Evolutionary conservation across 2,797 vertebrate genomes (phyloP).

Genomic region (Mormyrus hasselquistii): DNA sequence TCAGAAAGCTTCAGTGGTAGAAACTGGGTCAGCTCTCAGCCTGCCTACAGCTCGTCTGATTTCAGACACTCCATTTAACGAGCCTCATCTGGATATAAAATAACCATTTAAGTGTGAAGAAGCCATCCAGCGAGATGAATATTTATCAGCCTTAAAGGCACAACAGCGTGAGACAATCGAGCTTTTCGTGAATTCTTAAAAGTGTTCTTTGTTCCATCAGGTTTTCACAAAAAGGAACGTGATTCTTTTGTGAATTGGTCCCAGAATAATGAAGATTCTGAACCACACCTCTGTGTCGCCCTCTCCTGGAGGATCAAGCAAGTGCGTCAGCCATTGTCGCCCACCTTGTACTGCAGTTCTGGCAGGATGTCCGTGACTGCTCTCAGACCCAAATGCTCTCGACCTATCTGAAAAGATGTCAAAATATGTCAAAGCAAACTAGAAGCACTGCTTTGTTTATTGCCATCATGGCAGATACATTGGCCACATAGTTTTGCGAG

Average conservation of each 20-base stretch:
- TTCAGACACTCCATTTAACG: not conserved
- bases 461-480: not conserved
- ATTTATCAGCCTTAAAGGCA: conserved; percentile 1
- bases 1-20: not conserved
- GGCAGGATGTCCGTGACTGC: conserved; percentile 91
- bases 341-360: conserved; percentile 95
- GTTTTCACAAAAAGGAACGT: not conserved
- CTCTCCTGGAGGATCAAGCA: not conserved
- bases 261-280: not conserved
- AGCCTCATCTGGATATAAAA: conserved; percentile 13
- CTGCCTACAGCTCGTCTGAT: not conserved
- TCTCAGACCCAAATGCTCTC: conserved; percentile 89
- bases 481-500: not conserved
- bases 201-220: not conserved
- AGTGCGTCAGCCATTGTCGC: not conserved
- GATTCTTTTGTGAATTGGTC: not conserved
- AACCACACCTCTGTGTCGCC: not conserved
- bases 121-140: not conserved
- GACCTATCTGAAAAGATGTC: conserved; percentile 73
- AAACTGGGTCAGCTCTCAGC: not conserved
- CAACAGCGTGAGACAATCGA: not conserved
- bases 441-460: not conserved
- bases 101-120: conserved; percentile 8
- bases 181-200: not conserved
- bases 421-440: not conserved